A percentile compares a stretch with the other conserved stretches of the same genome.
phyloP scores from a whole-genome alignment of 2,797 vertebrate genomes.

The Hipposideros larvatus region DNA sequence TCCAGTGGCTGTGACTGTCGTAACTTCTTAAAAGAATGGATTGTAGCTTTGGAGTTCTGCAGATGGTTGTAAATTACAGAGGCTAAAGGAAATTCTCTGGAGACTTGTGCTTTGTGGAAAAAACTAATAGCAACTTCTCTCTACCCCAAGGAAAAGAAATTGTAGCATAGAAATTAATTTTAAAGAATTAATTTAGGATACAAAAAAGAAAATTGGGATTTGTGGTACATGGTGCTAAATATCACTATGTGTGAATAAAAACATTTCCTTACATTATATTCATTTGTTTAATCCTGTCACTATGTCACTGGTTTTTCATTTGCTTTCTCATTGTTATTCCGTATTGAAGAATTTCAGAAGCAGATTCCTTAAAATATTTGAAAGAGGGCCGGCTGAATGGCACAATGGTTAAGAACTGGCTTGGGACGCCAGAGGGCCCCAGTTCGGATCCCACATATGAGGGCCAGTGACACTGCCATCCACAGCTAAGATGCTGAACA shows the following conservation, averaged over 20 bases:
- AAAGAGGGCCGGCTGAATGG: background rate
- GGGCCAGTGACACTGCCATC: too few relatives aligned
- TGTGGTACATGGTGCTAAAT: background rate
- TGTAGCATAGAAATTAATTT: background rate
- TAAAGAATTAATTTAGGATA: constrained; percentile 51
- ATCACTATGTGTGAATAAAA: constrained; percentile 49
- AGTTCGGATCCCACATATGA: too few relatives aligned
- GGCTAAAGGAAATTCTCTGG: background rate
- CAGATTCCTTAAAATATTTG: constrained; percentile 46
- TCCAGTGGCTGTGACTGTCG: background rate
- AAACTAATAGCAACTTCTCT: background rate
- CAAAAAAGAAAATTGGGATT: constrained; percentile 13
- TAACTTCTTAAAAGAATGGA: background rate
- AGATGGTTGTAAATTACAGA: constrained; percentile 32
- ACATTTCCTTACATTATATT: background rate
- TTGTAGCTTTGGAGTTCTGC: background rate
- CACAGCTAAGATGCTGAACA: too few relatives aligned
- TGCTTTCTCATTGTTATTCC: constrained; percentile 29
- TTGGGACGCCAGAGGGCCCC: too few relatives aligned
- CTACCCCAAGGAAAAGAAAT: background rate
- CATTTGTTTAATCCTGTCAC: background rate
- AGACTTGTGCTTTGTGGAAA: constrained; percentile 36
- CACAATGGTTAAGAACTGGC: too few relatives aligned
- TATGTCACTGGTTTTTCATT: background rate
- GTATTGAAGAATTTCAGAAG: constrained; percentile 65